phyloP scores from a whole-genome alignment of 2,113 vertebrate species.

The Zingel zingel region DNA sequence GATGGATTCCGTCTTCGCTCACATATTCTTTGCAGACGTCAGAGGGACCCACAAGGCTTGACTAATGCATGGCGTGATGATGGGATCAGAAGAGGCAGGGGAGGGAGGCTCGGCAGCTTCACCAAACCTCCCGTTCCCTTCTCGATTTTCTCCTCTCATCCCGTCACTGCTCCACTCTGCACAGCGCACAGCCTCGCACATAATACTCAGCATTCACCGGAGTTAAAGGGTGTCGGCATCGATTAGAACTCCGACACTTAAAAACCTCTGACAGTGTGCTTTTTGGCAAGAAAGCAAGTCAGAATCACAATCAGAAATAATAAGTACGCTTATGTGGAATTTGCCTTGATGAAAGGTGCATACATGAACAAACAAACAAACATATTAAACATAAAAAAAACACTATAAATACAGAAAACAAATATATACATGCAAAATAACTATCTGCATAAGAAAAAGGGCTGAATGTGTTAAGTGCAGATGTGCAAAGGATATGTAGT shows the following conservation, averaged over 20 bases:
- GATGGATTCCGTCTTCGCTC: constrained; percentile 86
- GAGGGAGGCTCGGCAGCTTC: constrained; percentile 55
- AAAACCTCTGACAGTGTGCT: neutral
- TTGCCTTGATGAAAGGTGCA: too few species aligned
- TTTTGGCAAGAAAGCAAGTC: neutral
- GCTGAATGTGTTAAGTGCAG: too few species aligned
- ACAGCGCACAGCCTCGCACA: constrained; percentile 7
- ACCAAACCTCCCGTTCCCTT: constrained; percentile 44
- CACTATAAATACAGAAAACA: too few species aligned
- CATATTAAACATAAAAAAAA: too few species aligned
- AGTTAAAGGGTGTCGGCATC: too few species aligned
- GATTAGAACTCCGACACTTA: neutral
- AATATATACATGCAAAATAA: too few species aligned
- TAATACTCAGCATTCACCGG: neutral
- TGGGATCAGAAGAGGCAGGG: constrained; percentile 76
- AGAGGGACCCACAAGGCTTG: constrained; percentile 80
- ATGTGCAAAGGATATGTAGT: too few species aligned
- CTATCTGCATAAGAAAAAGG: too few species aligned
- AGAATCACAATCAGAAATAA: too few species aligned
- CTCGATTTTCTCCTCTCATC: constrained; percentile 33
- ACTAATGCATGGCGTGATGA: constrained; percentile 87
- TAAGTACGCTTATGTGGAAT: too few species aligned
- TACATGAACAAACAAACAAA: too few species aligned
- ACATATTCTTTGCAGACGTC: constrained; percentile 84
- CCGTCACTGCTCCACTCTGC: constrained; percentile 1